Evolutionary conservation across 2,113 vertebrate genomes (phyloP).

Genomic region (Bos indicus): DNA sequence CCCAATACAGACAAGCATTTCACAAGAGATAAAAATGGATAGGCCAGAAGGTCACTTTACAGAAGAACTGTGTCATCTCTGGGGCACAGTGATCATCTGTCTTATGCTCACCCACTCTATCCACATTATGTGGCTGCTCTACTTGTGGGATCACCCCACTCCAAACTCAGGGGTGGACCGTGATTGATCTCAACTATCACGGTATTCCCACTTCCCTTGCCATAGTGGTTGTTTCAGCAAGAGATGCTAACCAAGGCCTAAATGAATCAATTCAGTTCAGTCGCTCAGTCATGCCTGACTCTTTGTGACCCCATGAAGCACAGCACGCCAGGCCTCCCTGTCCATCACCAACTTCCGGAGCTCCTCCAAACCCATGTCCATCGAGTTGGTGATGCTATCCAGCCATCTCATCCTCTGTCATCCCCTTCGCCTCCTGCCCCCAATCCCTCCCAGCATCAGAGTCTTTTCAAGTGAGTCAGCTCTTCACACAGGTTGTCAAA

Average conservation of each 20-base stretch:
- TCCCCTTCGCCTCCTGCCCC: no score
- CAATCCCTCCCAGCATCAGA: no score
- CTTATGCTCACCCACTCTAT: neutral
- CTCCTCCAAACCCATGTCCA: no score
- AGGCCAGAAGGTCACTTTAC: neutral
- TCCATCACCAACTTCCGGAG: no score
- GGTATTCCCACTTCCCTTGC: neutral
- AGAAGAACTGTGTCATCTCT: neutral
- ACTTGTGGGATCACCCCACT: neutral
- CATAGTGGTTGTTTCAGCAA: neutral
- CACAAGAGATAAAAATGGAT: neutral
- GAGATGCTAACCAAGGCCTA: neutral
- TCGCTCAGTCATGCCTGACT: rapidly evolving
- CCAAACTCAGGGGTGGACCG: neutral
- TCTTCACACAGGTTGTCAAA: no score
- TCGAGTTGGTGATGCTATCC: rapidly evolving
- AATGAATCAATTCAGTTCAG: neutral
- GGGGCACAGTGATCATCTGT: neutral
- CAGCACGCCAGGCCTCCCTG: no score
- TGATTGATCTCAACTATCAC: neutral
- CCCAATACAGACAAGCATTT: neutral
- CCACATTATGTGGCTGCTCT: neutral
- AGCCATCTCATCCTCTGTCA: no score
- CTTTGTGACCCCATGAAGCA: no score
- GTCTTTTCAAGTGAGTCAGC: no score